A percentile compares a stretch with the other conserved stretches of the same genome.
Conservation (phyloP, 2,113 vertebrate species). For the Lophotis ruficrista region DNA sequence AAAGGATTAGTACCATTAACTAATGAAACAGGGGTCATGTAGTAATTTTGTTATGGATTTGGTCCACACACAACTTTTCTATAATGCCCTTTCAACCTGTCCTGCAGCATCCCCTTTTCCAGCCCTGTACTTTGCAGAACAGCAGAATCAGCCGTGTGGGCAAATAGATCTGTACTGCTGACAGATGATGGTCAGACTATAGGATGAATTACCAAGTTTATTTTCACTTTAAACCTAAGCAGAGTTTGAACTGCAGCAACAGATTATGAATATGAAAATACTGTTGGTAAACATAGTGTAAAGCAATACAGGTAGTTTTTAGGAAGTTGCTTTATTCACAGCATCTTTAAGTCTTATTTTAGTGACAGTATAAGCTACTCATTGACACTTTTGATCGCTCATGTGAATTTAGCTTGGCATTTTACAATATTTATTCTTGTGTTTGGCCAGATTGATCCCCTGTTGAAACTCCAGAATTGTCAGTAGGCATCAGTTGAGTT, state of each 20-base stretch:
- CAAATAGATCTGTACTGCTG: background rate
- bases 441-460: background rate
- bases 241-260: background rate
- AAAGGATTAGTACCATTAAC: background rate
- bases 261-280: background rate
- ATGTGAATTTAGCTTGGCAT: background rate
- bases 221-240: background rate
- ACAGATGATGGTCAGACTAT: background rate
- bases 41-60: background rate
- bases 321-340: background rate
- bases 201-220: background rate
- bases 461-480: background rate
- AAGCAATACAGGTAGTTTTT: background rate
- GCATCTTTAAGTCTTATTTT: background rate
- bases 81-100: background rate
- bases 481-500: slow-evolving; percentile 3
- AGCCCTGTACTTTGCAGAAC: background rate
- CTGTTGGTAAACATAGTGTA: background rate
- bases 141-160: background rate
- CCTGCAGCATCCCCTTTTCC: background rate
- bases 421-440: background rate
- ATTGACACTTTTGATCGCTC: background rate
- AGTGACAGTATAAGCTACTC: background rate
- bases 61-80: background rate
- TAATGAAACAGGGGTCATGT: background rate